phyloP scores from a whole-genome alignment of 2,888 invertebrate species.

The Nyleta sp. region DNA sequence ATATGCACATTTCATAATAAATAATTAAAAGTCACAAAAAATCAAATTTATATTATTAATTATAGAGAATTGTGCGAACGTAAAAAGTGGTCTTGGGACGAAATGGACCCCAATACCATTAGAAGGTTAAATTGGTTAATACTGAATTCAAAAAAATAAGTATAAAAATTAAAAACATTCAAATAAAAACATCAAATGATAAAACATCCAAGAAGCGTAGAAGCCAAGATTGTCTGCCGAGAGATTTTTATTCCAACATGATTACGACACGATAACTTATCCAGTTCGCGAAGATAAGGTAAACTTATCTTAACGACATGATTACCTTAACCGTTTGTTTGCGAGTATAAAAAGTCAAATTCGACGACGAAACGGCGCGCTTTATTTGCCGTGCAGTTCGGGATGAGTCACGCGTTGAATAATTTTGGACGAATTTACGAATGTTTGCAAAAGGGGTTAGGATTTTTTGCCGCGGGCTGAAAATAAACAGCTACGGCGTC shows the following conservation, averaged over 20 bases:
- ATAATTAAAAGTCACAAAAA: too few species aligned
- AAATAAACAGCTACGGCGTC: slow-evolving; percentile 14
- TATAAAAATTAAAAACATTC: too few species aligned
- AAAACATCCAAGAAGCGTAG: too few species aligned
- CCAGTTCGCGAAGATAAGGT: slow-evolving; percentile 14
- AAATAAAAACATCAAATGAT: too few species aligned
- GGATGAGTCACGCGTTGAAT: slow-evolving; percentile 15
- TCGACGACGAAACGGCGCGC: slow-evolving; percentile 16
- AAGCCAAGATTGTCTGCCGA: too few species aligned
- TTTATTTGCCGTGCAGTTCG: slow-evolving; percentile 15
- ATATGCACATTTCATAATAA: too few species aligned
- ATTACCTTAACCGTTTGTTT: slow-evolving; percentile 23
- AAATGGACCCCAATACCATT: too few species aligned
- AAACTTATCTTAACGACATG: slow-evolving; percentile 24
- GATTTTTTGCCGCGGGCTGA: not conserved
- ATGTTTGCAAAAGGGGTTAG: slow-evolving; percentile 10
- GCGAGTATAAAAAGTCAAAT: slow-evolving; percentile 17
- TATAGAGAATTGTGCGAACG: too few species aligned
- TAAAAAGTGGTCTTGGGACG: too few species aligned
- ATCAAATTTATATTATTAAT: too few species aligned
- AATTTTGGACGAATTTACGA: slow-evolving; percentile 25
- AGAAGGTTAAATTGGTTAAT: too few species aligned
- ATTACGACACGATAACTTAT: slow-evolving; percentile 7
- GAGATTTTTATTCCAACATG: not conserved
- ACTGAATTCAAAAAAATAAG: too few species aligned